Base-by-base conservation (phyloP, 1,140 invertebrate genomes). In the Centruroides vittatus region DNA sequence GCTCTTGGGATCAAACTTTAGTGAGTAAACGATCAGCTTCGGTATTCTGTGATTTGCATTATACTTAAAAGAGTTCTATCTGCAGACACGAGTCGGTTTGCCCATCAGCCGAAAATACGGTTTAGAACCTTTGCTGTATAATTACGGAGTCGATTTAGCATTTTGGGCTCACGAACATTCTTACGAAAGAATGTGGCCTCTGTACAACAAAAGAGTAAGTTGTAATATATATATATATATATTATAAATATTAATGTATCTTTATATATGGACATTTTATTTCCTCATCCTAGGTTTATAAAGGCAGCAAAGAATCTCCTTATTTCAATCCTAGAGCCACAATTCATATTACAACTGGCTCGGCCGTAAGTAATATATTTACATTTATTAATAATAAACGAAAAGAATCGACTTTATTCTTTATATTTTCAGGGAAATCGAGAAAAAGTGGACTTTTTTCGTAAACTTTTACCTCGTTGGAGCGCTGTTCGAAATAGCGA, bases 271-370 rank as follows among this genome's bases (percentile, higher is more conserved):
- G 8, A 34, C 12, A 53, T 53, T 7, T 53, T 5, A 36, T 41
- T 41, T 41, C 41, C 0, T 41, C 8, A 8, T 5, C 41, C 41
- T 53, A 75, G 63, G 88, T 86, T 67, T 73, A 69, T 55, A 95
- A 95, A 75, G 89, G 89, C 12, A 84, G 82, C 34, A 71, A 74
- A 7, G 73, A 80, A 5, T 73, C 80, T 36, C 91, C 93, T 0
- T 97, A 97, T 72, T 79, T 72, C 13, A 92, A 97, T 75, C 86
- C 83, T 63, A 81, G 80, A 68, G 93, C 91, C 4, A 90, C 93
- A 0, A 85, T 98, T 0, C 95, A 98, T 70, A 83, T 98, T 47
- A 81, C 88, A 47, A 92, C 91, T 5, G 94, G 93, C 52, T 94
- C 93, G 3, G 94, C 93, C 0, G 93, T 83, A 74, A 74, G 77